These are phyloP conservation scores for Zoanthus sociatus DNA, from an alignment of 92 coral and sea anemone species.

Conservation along the genomic window DNA sequence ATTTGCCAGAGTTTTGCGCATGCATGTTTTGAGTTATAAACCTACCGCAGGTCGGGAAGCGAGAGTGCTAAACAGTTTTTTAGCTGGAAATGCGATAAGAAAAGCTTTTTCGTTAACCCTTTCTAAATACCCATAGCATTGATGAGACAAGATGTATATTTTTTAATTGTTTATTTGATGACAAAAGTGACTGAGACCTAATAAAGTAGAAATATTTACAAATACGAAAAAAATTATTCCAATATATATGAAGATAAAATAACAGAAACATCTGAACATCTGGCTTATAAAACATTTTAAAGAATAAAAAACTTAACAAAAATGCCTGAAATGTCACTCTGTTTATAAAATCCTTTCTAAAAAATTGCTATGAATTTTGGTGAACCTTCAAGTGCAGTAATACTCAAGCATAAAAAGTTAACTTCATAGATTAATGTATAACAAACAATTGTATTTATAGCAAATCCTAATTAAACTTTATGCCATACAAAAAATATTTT, in stretches of 20 bases:
- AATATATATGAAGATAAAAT: neutral
- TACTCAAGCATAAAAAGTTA: too few species aligned
- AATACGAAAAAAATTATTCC: neutral
- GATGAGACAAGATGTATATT: neutral
- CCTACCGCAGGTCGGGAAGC: conserved; percentile 2
- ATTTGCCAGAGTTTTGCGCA: conserved; percentile 8
- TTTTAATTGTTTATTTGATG: neutral
- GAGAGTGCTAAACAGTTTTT: neutral
- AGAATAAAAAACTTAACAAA: neutral
- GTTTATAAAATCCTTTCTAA: neutral
- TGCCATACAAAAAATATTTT: neutral
- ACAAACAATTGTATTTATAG: neutral
- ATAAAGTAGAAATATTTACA: neutral
- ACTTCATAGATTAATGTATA: too few species aligned
- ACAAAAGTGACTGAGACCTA: neutral
- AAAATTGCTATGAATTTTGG: neutral
- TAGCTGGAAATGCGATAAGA: neutral
- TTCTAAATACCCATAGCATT: neutral
- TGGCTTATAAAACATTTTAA: conserved; percentile 1
- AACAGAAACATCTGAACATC: neutral
- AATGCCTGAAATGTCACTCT: neutral
- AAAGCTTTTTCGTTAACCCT: neutral
- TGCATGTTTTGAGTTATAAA: conserved; percentile 13
- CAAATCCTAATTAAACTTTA: neutral
- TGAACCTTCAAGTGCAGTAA: neutral